Evolutionary conservation across 2,797 vertebrate genomes (phyloP).

Genomic region (Smutsia gigantea): DNA sequence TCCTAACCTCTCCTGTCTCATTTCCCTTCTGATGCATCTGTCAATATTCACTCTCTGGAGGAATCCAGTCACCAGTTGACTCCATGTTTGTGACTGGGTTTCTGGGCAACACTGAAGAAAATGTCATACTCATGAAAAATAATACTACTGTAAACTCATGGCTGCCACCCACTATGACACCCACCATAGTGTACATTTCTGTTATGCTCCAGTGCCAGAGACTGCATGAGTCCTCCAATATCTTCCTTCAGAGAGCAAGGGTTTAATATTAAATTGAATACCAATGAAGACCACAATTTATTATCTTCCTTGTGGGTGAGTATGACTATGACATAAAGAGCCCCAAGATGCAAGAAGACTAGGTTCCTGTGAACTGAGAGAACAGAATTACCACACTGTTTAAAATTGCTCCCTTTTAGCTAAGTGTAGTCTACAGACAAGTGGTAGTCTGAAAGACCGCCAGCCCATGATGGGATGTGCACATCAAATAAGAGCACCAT

Average conservation of each 20-base stretch:
- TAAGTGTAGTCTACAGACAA: neutral
- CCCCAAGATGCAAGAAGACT: neutral
- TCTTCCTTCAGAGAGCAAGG: neutral
- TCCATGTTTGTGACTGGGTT: neutral
- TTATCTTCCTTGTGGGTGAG: neutral
- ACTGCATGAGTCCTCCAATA: neutral
- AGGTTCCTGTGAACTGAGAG: neutral
- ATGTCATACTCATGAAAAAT: neutral
- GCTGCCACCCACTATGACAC: no score
- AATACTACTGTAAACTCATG: neutral
- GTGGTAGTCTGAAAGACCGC: neutral
- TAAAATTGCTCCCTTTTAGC: neutral
- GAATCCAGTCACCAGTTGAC: neutral
- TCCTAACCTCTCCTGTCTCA: neutral
- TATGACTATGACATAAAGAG: neutral
- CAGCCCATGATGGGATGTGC: no score
- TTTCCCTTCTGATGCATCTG: neutral
- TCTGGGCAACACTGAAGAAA: neutral
- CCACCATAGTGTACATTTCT: neutral
- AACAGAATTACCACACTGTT: fast-evolving
- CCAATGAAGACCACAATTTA: neutral
- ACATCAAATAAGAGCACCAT: neutral
- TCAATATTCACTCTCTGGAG: neutral
- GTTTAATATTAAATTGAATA: neutral
- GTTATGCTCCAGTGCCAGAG: neutral